Base-by-base conservation (phyloP, 2,888 invertebrate genomes). In the Drosophila mimetica region DNA sequence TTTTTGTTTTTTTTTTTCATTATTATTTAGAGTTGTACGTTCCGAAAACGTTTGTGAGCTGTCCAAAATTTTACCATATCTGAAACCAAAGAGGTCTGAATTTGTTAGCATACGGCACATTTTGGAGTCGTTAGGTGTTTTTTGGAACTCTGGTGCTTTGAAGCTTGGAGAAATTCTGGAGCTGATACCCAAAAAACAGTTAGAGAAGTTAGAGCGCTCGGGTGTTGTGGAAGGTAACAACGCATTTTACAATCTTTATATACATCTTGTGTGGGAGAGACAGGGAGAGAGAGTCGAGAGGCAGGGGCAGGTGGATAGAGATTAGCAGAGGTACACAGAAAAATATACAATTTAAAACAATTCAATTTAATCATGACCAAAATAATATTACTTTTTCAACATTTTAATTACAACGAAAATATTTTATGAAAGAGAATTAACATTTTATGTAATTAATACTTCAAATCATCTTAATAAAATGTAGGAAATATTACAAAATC, bases 41-140 rank as follows among this genome's bases (percentile, higher is more conserved):
- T 71, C 53, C 70, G 50, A 71, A 55, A 70, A 70, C 74, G 80
- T 86, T 79, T 79, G 70, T 74, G 71, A 73, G 82, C 76, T 85
- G 82, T 85, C 88, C 84, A 88, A 79, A 74, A 71, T 81, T 57
- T 85, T 85, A 87, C 87, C 87, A 85, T 69, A 85, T 85, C 84
- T 85, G 88, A 85, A 85, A 88, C 84, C 84, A 88, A 86, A 85
- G 59, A 85, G 88, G 79, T 86, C 84, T 85, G 71, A 86, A 86
- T 78, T 81, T 86, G 84, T 85, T 85, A 85, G 87, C 84, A 75
- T 71, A 74, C 77, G 76, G 78, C 60, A 71, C 71, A 77, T 57
- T 60, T 64, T 63, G 58, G 59, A 46, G 37, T 30, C 46, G 60
- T 61, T 61, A 61, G 63, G 63, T 63, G 44, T 28, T 25, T 28